Conservation (phyloP, 1,140 invertebrate genomes). For the Meteorus sp. region DNA sequence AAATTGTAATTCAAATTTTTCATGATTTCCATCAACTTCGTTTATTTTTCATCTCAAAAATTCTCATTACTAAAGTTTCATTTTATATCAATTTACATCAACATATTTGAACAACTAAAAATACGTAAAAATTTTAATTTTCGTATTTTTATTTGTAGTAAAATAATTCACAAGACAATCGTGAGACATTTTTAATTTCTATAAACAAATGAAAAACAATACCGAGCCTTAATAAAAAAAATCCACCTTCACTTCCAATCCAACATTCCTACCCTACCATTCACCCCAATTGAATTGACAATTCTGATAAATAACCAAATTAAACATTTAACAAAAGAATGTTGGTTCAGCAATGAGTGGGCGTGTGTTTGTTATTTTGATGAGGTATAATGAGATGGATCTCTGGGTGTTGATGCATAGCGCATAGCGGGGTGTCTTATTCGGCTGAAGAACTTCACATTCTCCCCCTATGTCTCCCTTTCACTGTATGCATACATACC, state of each 20-base stretch:
- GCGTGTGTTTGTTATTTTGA: slow-evolving; percentile 58
- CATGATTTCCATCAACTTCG: too few species aligned
- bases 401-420: slow-evolving; percentile 58
- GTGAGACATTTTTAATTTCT: too few species aligned
- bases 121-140: too few species aligned
- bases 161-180: too few species aligned
- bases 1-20: too few species aligned
- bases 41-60: too few species aligned
- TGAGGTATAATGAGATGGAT: slow-evolving; percentile 56
- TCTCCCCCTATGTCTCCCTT: slow-evolving; percentile 11
- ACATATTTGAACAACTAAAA: too few species aligned
- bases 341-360: slow-evolving; percentile 50
- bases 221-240: too few species aligned
- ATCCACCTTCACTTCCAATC: neutral
- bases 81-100: too few species aligned
- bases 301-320: slow-evolving; percentile 54
- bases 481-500: neutral
- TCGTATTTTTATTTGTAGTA: too few species aligned
- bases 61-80: too few species aligned
- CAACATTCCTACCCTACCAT: neutral
- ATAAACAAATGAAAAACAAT: too few species aligned
- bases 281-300: slow-evolving; percentile 24
- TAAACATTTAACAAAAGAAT: slow-evolving; percentile 52
- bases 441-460: slow-evolving; percentile 8
- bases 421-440: slow-evolving; percentile 54